Percentiles rank a stretch among this genome's conserved stretches.
phyloP scores from a whole-genome alignment of 1,140 invertebrate species.

The Drosophila tani region DNA sequence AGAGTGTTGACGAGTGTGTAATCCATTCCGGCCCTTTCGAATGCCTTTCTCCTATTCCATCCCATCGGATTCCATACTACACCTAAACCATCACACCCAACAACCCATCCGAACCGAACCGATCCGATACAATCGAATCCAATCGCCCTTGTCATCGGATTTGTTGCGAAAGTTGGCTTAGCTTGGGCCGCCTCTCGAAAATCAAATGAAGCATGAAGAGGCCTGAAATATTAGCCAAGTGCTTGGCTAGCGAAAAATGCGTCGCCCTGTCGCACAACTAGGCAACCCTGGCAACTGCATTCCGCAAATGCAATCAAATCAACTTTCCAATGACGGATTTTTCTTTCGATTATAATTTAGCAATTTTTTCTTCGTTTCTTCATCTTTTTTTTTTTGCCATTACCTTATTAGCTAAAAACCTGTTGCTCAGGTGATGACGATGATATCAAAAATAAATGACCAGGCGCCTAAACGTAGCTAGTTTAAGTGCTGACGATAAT shows the following conservation, averaged over 20 bases:
- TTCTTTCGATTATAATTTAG: conserved; percentile 71
- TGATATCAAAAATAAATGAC: conserved; percentile 66
- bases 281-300: conserved; percentile 66
- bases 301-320: conserved; percentile 76
- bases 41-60: conserved; percentile 30
- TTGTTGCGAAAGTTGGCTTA: conserved; percentile 37
- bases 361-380: conserved; percentile 46
- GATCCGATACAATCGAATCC: conserved; percentile 23
- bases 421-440: conserved; percentile 48
- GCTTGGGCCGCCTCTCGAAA: conserved; percentile 28
- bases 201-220: conserved; percentile 71
- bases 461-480: conserved; percentile 52
- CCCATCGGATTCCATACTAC: conserved; percentile 10
- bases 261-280: conserved; percentile 70
- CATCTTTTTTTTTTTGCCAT: conserved; percentile 50
- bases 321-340: conserved; percentile 78
- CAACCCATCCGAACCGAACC: conserved; percentile 2
- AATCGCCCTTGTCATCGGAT: conserved; percentile 38
- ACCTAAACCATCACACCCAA: conserved; percentile 1
- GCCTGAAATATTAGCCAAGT: conserved; percentile 69
- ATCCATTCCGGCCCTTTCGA: conserved; percentile 28
- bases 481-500: conserved; percentile 12
- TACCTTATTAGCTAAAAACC: conserved; percentile 70
- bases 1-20: conserved; percentile 17
- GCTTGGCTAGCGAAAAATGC: conserved; percentile 47